Base-by-base conservation (phyloP, 2,113 vertebrate genomes). In the Notiomystis cincta region DNA sequence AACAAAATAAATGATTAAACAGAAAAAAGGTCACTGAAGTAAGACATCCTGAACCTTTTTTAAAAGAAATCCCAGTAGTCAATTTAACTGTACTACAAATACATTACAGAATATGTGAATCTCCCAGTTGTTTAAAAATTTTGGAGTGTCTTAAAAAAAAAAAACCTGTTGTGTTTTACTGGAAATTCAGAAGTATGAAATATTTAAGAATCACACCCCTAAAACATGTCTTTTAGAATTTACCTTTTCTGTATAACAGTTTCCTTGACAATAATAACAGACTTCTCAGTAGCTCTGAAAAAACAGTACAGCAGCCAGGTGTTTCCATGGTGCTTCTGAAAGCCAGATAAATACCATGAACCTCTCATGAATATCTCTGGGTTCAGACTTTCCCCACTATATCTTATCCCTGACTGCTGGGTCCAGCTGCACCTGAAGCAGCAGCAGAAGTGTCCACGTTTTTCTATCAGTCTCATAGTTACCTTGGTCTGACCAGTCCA, bases 301-400 rank as follows among this genome's bases (percentile, higher is more conserved):
- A 93, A 57, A 57, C 3, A 14, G 9, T 58, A 4, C 31, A 70
- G 44, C 23, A 53, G 10, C 73, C 64, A 77, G 64, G 11, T 38
- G 38, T 58, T 94, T 87, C 73, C 78, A 62, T 50, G 31, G 65
- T 67, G 47, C 56, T 88, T 81, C 57, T 44, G 57, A 71, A 89
- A 91, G n/a, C 9, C 62, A 50, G 20, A 84, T 57, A 62, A 87
- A 66, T 11, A 30, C 14, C 20, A 27, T 28, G 13, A 56, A 47
- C 35, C 47, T 77, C 19, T 33, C 65, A 22, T 3, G 0, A 30
- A 58, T 5, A 0, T 56, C 56, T 79, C 75, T 28, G 45, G 24
- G 5, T 42, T 90, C 56, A 75, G 51, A 7, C 15, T 42, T 73
- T 70, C 31, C 21, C 28, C 16, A 8, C 5, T 28, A 8, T 22